phyloP scores from a whole-genome alignment of 64 coral and sea anemone genomes.

The Orbicella faveolata region DNA sequence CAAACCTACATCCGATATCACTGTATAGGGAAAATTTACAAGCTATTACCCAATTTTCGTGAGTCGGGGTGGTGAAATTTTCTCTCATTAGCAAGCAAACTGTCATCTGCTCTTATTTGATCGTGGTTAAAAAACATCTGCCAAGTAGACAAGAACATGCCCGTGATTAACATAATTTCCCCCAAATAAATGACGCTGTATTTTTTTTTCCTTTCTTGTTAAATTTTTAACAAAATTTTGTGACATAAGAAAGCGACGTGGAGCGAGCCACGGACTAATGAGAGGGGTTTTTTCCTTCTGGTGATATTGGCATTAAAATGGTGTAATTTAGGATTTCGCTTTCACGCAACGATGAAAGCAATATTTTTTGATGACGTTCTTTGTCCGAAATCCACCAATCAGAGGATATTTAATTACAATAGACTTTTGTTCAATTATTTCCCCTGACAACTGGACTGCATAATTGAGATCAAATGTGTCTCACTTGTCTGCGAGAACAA shows the following conservation, averaged over 20 bases:
- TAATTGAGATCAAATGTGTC: conserved; percentile 61
- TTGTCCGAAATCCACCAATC: conserved; percentile 40
- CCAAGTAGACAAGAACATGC: conserved; percentile 3
- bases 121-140: conserved; percentile 28
- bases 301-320: not conserved
- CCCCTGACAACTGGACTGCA: conserved; percentile 26
- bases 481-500: conserved; percentile 72
- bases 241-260: not conserved
- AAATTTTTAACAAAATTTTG: not conserved
- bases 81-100: conserved; percentile 23
- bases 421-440: conserved; percentile 67
- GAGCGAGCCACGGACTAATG: not conserved
- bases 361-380: conserved; percentile 33
- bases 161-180: not conserved
- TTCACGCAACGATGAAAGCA: conserved; percentile 2
- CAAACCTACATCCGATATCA: not conserved
- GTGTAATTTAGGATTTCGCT: not conserved
- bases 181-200: not conserved
- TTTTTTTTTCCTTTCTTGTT: not conserved
- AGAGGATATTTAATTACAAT: conserved; percentile 51
- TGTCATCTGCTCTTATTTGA: conserved; percentile 33
- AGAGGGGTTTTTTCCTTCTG: not conserved
- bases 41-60: conserved; percentile 36
- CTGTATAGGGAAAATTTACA: conserved; percentile 26
- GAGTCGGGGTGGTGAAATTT: conserved; percentile 7